Base-by-base conservation (phyloP, 2,888 invertebrate genomes). In the Agrotis clavis region DNA sequence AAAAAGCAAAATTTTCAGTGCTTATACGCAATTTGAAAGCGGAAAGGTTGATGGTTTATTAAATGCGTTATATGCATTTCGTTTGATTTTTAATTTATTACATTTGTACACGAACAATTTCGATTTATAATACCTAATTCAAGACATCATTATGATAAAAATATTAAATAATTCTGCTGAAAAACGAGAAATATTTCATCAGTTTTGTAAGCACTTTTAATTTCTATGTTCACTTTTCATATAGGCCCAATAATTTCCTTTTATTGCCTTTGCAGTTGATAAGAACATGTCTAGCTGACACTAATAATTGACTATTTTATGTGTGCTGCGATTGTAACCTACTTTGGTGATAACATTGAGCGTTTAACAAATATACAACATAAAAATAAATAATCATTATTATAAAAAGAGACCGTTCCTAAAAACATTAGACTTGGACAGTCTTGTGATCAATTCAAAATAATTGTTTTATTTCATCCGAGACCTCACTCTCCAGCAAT, bases 281-380 rank as follows among this genome's bases (percentile, higher is more conserved):
- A 56, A 21, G 25, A 54, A 19, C 41, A 67, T 68, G 62, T 61
- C 41, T 61, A 76, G 59, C 41, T 61, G 66, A 13, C 51, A 63
- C 65, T 62, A 77, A 50, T 77, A 81, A 71, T 68, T 60, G 68
- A 65, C 77, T 56, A 59, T 21, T 16, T 11, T 71, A 51, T 41
- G 9, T 67, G 67, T 61, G 64, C 48, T 35, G 60, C 47, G 54
- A 67, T 59, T 56, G 63, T 67, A 60, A 62, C 41, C 53, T 77
- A 77, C 74, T 86, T 85, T 81, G 84, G 80, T 82, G 74, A 81
- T 70, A 78, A 79, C 53, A 81, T 87, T 82, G 83, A 86, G 75
- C 77, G 48, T 79, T 77, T 79, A 83, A 73, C 35, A 79, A 84
- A 77, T 80, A 73, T 75, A 86, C 48, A 77, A 77, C 71, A 81